Evolutionary conservation across 1,140 invertebrate genomes (phyloP).

Genomic region (Luehdorfia chinensis): DNA sequence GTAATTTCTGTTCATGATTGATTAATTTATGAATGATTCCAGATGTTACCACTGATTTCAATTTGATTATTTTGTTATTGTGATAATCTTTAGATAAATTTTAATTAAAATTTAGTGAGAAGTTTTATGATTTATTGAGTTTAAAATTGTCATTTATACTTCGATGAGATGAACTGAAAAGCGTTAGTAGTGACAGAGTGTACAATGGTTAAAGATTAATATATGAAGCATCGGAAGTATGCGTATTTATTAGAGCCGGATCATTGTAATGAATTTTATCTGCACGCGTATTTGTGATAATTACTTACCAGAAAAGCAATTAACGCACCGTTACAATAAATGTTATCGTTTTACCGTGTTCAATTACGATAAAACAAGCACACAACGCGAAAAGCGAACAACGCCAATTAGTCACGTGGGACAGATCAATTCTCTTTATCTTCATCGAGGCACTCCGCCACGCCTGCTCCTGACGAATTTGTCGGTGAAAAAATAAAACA

Average conservation of each 20-base stretch:
- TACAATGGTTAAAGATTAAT: no score
- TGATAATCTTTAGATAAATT: no score
- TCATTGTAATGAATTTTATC: conserved; percentile 8
- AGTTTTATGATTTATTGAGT: no score
- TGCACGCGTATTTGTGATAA: conserved; percentile 1
- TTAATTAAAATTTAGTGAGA: no score
- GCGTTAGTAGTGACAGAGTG: no score
- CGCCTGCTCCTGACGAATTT: conserved; percentile 55
- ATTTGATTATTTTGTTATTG: no score
- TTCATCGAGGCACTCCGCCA: conserved; percentile 15
- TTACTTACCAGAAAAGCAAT: conserved; percentile 10
- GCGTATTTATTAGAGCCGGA: background rate
- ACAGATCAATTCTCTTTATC: conserved; percentile 69
- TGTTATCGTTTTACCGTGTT: conserved; percentile 37
- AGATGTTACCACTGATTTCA: no score
- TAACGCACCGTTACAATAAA: conserved; percentile 27
- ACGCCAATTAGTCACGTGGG: conserved; percentile 53
- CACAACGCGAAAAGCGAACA: conserved; percentile 27
- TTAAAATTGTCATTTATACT: no score
- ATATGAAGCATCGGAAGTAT: no score
- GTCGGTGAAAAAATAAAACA: conserved; percentile 45
- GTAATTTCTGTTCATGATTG: background rate
- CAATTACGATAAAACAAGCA: conserved; percentile 48
- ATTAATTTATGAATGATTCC: no score
- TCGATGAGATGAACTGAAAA: no score